phyloP scores from a whole-genome alignment of 2,888 invertebrate species.

The Byasa hedistus region DNA sequence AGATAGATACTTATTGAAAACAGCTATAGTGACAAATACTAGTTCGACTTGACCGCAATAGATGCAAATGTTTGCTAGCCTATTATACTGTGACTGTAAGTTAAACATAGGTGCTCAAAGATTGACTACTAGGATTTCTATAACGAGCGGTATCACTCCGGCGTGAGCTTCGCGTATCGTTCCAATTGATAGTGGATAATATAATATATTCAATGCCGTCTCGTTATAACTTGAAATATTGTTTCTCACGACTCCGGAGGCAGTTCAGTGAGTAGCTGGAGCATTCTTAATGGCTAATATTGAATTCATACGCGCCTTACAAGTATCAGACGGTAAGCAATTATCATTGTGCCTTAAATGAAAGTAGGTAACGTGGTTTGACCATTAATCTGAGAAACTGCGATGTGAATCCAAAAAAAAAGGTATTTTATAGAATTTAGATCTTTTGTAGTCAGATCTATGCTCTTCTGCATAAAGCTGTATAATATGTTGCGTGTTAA shows the following conservation, averaged over 20 bases:
- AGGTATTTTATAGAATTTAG: constrained; percentile 9
- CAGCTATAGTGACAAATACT: constrained; percentile 24
- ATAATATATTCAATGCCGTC: constrained; percentile 29
- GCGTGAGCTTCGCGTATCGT: constrained; percentile 1
- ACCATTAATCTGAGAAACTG: constrained; percentile 9
- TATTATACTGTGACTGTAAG: constrained; percentile 7
- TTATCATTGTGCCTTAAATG: constrained; percentile 12
- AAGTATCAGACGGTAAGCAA: constrained; percentile 15
- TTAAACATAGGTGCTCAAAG: constrained; percentile 8
- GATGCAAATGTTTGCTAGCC: constrained; percentile 17
- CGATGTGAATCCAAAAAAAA: constrained; percentile 8
- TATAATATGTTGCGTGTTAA: too few species aligned
- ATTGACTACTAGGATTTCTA: constrained; percentile 22
- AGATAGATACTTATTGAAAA: constrained; percentile 18
- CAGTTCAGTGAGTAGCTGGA: constrained; percentile 7
- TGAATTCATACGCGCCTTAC: constrained; percentile 10
- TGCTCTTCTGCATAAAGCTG: neutral
- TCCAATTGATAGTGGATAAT: constrained; percentile 17
- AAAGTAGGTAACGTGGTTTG: constrained; percentile 20
- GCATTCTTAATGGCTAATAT: constrained; percentile 9
- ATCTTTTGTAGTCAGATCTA: neutral
- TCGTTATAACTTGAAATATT: constrained; percentile 31
- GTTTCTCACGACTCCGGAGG: constrained; percentile 24
- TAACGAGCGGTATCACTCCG: constrained; percentile 19
- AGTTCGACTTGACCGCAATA: constrained; percentile 4